These are phyloP conservation scores for Neuroterus valhalla DNA, from an alignment of 1,140 invertebrate species.

Conservation along the genomic window DNA sequence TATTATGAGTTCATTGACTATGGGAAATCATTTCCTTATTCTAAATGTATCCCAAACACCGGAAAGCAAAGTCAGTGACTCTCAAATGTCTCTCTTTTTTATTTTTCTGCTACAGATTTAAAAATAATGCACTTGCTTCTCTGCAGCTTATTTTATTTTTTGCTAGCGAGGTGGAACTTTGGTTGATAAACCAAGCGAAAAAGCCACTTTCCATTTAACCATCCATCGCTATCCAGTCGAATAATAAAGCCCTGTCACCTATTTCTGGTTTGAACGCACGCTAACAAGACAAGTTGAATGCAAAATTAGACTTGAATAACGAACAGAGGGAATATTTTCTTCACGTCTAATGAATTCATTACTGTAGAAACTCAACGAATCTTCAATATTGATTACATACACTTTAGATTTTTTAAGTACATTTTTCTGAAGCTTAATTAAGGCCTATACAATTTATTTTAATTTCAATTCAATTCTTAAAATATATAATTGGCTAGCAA, in stretches of 20 bases:
- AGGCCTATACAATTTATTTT: neutral
- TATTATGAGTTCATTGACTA: no score
- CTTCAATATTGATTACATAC: neutral
- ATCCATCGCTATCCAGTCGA: neutral
- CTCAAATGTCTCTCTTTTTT: no score
- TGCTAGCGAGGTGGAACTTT: neutral
- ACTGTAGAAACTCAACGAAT: neutral
- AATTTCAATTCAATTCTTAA: neutral
- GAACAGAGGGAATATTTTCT: neutral
- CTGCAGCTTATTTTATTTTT: neutral
- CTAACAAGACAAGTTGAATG: conserved; percentile 22
- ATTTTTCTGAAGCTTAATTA: neutral
- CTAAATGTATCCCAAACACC: no score
- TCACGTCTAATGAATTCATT: neutral
- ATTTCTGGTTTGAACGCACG: conserved; percentile 3
- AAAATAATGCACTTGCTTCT: no score
- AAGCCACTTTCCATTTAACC: conserved; percentile 9
- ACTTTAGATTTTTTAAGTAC: neutral
- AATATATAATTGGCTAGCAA: neutral
- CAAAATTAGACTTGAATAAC: conserved; percentile 10
- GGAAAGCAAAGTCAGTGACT: no score
- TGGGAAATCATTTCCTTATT: no score
- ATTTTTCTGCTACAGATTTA: no score
- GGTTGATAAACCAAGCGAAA: neutral
- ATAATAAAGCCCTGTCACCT: conserved; percentile 7